Evolutionary conservation across 2,113 vertebrate species (phyloP).

Genomic region (Ellobius talpinus): DNA sequence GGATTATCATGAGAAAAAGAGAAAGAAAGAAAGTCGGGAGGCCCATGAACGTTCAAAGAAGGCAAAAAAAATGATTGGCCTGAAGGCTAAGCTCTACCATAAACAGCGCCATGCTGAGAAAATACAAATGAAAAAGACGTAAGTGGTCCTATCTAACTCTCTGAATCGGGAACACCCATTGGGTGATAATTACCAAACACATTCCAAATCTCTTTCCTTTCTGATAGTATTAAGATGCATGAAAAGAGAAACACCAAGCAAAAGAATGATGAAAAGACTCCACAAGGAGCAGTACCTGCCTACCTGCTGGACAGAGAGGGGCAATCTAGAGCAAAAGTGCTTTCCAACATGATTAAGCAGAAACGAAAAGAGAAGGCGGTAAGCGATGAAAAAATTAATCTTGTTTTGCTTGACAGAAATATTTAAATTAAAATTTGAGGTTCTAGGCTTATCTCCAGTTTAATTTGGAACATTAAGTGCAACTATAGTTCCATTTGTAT

Average conservation of each 20-base stretch:
- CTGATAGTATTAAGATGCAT: constrained; percentile 96
- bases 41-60: constrained; percentile 96
- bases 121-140: constrained; percentile 99
- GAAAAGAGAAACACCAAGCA: constrained; percentile 97
- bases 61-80: constrained; percentile 96
- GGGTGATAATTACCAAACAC: background rate
- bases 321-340: constrained; percentile 95
- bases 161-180: background rate
- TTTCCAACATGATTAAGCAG: constrained; percentile 99
- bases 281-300: constrained; percentile 96
- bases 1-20: constrained; percentile 96
- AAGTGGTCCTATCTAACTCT: constrained; percentile 82
- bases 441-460: constrained; percentile 3
- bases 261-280: constrained; percentile 97
- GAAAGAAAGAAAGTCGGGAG: constrained; percentile 98
- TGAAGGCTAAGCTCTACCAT: constrained; percentile 99
- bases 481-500: constrained; percentile 11
- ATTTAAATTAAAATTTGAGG: constrained; percentile 23
- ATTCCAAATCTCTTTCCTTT: constrained; percentile 27
- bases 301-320: constrained; percentile 98
- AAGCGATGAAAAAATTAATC: constrained; percentile 83
- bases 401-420: background rate
- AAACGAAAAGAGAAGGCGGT: constrained; percentile 99
- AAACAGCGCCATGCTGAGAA: constrained; percentile 98
- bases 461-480: constrained; percentile 47